These are phyloP conservation scores for Oryzias curvinotus DNA, from an alignment of 2,113 vertebrate genomes.

Conservation along the genomic window DNA sequence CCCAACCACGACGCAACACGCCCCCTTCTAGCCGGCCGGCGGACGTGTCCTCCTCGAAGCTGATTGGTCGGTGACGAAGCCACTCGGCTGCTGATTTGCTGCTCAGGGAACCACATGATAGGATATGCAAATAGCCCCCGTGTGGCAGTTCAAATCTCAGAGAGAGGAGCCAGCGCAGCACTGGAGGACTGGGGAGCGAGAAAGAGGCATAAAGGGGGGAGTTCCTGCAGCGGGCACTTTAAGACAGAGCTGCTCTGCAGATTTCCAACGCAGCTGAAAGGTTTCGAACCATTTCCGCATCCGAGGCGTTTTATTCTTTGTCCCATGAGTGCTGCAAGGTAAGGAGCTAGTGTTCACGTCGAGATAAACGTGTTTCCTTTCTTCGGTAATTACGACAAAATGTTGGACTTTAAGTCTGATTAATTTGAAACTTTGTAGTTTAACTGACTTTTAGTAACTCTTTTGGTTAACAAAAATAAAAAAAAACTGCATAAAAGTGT, in stretches of 20 bases:
- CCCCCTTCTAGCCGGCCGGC: conserved; percentile 34
- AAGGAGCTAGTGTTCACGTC: neutral
- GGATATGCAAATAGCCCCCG: conserved; percentile 54
- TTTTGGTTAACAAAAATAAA: no score
- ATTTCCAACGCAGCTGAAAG: neutral
- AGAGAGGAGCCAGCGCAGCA: conserved; percentile 20
- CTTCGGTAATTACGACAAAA: neutral
- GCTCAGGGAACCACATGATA: conserved; percentile 38
- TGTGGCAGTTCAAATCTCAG: conserved; percentile 57
- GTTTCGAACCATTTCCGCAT: neutral
- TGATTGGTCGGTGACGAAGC: conserved; percentile 38
- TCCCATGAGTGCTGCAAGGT: conserved; percentile 68
- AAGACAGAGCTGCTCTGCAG: conserved; percentile 3
- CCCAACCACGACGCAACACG: conserved; percentile 13
- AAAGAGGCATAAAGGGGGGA: conserved; percentile 14
- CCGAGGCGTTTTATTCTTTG: neutral
- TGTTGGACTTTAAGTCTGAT: no score
- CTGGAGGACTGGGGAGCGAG: conserved; percentile 20
- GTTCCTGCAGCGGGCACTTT: conserved; percentile 30
- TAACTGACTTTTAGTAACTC: no score
- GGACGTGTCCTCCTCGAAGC: neutral
- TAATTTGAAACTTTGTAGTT: no score
- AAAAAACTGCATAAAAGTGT: neutral
- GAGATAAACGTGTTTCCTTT: neutral
- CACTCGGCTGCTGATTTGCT: conserved; percentile 34